Base-by-base conservation (phyloP, 2,113 vertebrate genomes). In the Ia io region DNA sequence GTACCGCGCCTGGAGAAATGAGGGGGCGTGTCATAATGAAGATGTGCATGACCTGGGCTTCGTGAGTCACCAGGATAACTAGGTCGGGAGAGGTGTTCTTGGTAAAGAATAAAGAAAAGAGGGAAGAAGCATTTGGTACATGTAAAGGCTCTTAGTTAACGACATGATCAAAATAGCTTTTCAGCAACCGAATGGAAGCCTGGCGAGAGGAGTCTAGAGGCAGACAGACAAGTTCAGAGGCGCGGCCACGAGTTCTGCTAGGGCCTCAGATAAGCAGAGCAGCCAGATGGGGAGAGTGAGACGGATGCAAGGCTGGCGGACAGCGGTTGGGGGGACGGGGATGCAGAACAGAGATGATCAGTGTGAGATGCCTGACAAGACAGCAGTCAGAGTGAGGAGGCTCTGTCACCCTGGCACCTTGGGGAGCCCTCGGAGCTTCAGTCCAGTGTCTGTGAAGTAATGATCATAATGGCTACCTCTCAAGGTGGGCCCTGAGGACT, bases 261-360 rank as follows among this genome's bases (percentile, higher is more conserved):
- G 73, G 35, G 25, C 79, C 35, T 74, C 56, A 1, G 3, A 49
- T 40, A 71, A 84, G 77, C 78, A 61, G 88, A 47, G 28, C 63
- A 40, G 25, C 25, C 9, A 2, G 32, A 8, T 49, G 40, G 35
- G 70, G 28, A 59, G 6, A 30, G 9, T 0, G 1, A 28, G 3
- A 3, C 61, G n/a, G 28, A 3, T 2, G 67, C 25, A 14, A 0
- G 32, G 20, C 84, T 42, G 4, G 32, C 14, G 51, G 47, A 9
- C 8, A 30, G 8, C 1, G 1, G 6, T 5, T 13, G 28, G 9
- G 2, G n/a, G 1, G 35, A 35, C 42, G 37, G 22, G 17, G n/a
- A 8, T 16, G 11, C 16, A 14, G 20, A 28, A 44, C 4, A 10
- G 56, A 69, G 28, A 4, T 23, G 1, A 32, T 47, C 56, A 42